These are phyloP conservation scores for Diogma glabrata DNA, from an alignment of 2,888 invertebrate genomes.

Conservation along the genomic window DNA sequence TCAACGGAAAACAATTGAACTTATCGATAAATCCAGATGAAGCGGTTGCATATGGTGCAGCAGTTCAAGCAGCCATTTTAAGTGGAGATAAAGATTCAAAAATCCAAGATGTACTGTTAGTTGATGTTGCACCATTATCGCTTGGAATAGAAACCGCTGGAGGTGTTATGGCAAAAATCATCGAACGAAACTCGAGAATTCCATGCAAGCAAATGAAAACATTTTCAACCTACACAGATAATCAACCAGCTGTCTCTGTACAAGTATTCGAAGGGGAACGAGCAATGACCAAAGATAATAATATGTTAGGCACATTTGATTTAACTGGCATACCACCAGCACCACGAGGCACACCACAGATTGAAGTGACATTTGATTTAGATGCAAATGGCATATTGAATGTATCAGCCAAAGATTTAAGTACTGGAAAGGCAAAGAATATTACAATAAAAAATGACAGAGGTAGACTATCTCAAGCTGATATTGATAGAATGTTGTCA, in stretches of 20 bases:
- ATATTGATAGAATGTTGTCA: slow-evolving; percentile 62
- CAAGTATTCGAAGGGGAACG: slow-evolving; percentile 68
- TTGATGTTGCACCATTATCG: slow-evolving; percentile 57
- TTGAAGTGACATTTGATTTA: slow-evolving; percentile 71
- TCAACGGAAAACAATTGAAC: slow-evolving; percentile 59
- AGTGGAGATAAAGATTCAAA: slow-evolving; percentile 55
- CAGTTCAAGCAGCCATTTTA: slow-evolving; percentile 61
- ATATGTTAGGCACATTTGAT: slow-evolving; percentile 93
- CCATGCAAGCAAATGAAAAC: slow-evolving; percentile 61
- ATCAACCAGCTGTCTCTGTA: slow-evolving; percentile 63
- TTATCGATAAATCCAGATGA: slow-evolving; percentile 70
- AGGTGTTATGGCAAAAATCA: slow-evolving; percentile 67
- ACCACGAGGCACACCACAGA: slow-evolving; percentile 80
- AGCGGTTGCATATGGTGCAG: slow-evolving; percentile 69
- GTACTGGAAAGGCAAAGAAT: slow-evolving; percentile 55
- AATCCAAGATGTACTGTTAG: slow-evolving; percentile 61
- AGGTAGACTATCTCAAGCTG: slow-evolving; percentile 65
- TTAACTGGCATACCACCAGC: slow-evolving; percentile 92
- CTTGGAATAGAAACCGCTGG: slow-evolving; percentile 70
- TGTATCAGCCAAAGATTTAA: slow-evolving; percentile 63
- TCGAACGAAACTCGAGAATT: slow-evolving; percentile 59
- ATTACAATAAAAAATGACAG: slow-evolving; percentile 77
- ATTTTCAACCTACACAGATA: slow-evolving; percentile 72
- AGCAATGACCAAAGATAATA: slow-evolving; percentile 92
- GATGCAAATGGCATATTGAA: slow-evolving; percentile 95